Evolutionary conservation across 2,888 invertebrate genomes (phyloP).

Genomic region (Sinelater perroti): DNA sequence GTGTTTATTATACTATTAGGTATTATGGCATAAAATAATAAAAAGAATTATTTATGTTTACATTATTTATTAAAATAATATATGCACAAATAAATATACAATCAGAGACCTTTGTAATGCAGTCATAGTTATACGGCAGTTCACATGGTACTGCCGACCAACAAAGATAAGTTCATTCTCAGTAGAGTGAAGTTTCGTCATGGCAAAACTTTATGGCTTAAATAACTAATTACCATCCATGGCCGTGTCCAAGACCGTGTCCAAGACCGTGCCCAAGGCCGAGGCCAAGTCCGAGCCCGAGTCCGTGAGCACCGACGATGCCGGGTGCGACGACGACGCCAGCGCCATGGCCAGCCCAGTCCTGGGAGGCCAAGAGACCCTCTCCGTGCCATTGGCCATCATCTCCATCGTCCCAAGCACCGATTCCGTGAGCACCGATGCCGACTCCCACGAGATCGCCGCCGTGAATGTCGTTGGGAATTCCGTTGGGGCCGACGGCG

Average conservation of each 20-base stretch:
- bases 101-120: slow-evolving; percentile 6
- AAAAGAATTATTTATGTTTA: no score
- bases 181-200: neutral
- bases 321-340: slow-evolving; percentile 1
- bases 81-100: slow-evolving; percentile 7
- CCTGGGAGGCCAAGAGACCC: slow-evolving; percentile 19
- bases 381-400: slow-evolving; percentile 34
- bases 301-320: slow-evolving; percentile 13
- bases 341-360: neutral
- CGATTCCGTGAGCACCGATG: neutral
- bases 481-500: slow-evolving; percentile 33
- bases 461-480: slow-evolving; percentile 17
- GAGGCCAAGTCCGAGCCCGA: slow-evolving; percentile 11
- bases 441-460: slow-evolving; percentile 4
- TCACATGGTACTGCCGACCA: no score
- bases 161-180: no score
- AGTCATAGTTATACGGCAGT: no score
- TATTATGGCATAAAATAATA: no score
- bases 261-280: slow-evolving; percentile 2
- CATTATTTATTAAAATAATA: slow-evolving; percentile 1
- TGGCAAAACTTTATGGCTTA: neutral
- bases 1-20: no score
- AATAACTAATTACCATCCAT: slow-evolving; percentile 8
- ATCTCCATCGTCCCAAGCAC: slow-evolving; percentile 14
- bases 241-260: neutral